Conservation (phyloP, 1,140 invertebrate genomes). For the Diploscapter pachys region DNA sequence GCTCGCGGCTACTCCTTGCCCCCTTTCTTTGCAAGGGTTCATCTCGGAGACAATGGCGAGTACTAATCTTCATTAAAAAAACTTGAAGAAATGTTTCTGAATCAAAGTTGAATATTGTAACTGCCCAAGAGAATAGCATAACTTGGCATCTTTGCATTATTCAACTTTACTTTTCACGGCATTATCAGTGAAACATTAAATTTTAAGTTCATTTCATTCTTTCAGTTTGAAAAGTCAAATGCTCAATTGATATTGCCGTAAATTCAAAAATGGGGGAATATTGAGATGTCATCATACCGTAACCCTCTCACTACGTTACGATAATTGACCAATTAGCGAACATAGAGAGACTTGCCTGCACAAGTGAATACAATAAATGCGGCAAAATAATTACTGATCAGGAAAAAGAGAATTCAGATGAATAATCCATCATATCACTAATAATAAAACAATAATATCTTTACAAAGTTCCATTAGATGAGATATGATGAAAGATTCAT, state of each 20-base stretch:
- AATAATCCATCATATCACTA: too few species aligned
- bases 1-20: not conserved
- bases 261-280: not conserved
- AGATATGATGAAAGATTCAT: too few species aligned
- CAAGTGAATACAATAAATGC: too few species aligned
- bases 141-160: too few species aligned
- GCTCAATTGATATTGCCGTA: not conserved
- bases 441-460: too few species aligned
- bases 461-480: too few species aligned
- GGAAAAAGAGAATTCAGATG: too few species aligned
- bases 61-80: conserved; percentile 7
- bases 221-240: not conserved
- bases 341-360: too few species aligned
- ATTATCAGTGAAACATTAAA: not conserved
- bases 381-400: too few species aligned
- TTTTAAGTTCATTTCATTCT: not conserved
- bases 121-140: not conserved
- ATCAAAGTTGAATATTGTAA: not conserved
- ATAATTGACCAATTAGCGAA: too few species aligned
- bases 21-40: not conserved
- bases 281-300: too few species aligned
- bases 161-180: not conserved
- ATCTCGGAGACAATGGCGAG: not conserved
- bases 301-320: too few species aligned
- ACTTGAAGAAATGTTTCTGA: not conserved